phyloP scores from a whole-genome alignment of 1,140 invertebrate species.

The Cotesia typhae region DNA sequence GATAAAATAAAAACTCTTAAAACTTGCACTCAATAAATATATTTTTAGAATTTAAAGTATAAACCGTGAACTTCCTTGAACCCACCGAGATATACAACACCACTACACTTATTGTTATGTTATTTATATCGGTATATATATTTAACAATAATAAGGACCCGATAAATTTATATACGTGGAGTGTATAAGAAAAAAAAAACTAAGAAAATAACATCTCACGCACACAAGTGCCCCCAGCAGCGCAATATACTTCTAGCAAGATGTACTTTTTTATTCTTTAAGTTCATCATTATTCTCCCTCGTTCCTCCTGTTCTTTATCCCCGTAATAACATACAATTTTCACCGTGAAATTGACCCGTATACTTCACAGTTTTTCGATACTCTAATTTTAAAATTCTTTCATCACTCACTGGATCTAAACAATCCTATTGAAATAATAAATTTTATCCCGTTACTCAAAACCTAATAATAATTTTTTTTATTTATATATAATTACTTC shows the following conservation, averaged over 20 bases:
- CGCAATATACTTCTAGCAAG: constrained; percentile 35
- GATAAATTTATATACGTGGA: neutral
- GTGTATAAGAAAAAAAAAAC: too few relatives aligned
- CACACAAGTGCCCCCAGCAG: constrained; percentile 44
- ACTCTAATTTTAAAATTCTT: constrained; percentile 10
- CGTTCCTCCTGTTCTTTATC: constrained; percentile 10
- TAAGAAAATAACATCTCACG: constrained; percentile 53
- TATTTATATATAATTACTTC: too few relatives aligned
- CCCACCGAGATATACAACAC: neutral
- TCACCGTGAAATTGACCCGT: constrained; percentile 20
- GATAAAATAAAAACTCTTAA: neutral
- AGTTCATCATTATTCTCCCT: constrained; percentile 17
- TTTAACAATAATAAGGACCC: neutral
- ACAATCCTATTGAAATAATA: neutral
- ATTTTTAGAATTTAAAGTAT: neutral
- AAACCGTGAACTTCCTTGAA: constrained; percentile 7
- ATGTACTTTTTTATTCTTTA: constrained; percentile 34
- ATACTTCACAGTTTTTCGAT: constrained; percentile 11
- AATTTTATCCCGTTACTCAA: too few relatives aligned
- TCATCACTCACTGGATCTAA: neutral
- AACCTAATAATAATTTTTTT: too few relatives aligned
- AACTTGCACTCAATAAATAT: too few relatives aligned
- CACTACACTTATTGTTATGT: too few relatives aligned
- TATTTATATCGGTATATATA: neutral
- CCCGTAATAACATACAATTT: constrained; percentile 3